These are phyloP conservation scores for Gyps fulvus DNA, from an alignment of 2,113 vertebrate species.

Conservation along the genomic window DNA sequence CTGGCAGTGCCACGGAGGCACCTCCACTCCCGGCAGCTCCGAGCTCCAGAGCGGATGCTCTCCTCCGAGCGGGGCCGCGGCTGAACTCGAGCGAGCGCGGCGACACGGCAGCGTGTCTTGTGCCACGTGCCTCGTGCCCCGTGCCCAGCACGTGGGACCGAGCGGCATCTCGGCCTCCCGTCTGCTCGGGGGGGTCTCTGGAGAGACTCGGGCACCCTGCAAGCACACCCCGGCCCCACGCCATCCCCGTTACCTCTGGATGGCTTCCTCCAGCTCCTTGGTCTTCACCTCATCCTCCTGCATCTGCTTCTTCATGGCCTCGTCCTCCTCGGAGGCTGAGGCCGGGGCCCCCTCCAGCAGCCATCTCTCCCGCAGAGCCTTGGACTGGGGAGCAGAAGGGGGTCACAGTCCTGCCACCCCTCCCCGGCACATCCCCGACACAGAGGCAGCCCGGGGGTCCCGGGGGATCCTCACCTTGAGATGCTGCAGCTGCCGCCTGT, in stretches of 20 bases:
- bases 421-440: fast-evolving
- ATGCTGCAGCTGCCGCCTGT: conserved; percentile 86
- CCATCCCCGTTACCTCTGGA: conserved; percentile 77
- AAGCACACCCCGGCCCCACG: fast-evolving
- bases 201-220: fast-evolving
- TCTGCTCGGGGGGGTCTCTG: neutral
- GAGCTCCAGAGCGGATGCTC: neutral
- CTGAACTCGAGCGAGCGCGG: fast-evolving
- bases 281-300: conserved; percentile 84
- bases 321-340: conserved; percentile 79
- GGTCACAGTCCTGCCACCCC: neutral
- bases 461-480: conserved; percentile 78
- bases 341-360: conserved; percentile 88
- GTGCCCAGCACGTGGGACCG: fast-evolving
- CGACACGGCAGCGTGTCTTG: fast-evolving
- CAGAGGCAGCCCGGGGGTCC: neutral
- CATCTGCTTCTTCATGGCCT: conserved; percentile 81
- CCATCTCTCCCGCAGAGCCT: conserved; percentile 91
- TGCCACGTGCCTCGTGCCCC: neutral
- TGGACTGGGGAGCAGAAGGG: conserved; percentile 77
- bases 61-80: fast-evolving
- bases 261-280: conserved; percentile 83
- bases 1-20: fast-evolving
- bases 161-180: neutral
- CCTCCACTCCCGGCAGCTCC: neutral